Percentiles rank a stretch among this genome's conserved stretches.
phyloP scores from a whole-genome alignment of 2,888 invertebrate genomes.

The Orchesella flavescens region DNA sequence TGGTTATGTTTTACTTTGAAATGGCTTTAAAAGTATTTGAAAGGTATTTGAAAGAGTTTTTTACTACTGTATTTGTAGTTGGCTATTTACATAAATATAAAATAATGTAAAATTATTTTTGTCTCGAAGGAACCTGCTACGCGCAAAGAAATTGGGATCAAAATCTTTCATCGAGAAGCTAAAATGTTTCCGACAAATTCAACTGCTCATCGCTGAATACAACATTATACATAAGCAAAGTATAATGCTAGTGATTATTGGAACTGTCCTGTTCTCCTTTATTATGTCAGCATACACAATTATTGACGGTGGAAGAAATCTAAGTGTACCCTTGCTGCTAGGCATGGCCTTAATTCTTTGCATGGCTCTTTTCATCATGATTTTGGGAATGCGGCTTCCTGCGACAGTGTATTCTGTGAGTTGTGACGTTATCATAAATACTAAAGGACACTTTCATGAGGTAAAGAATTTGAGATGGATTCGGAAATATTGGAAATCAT shows the following conservation, averaged over 20 bases:
- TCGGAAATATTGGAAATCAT: constrained; percentile 13
- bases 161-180: background rate
- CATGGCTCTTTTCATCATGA: background rate
- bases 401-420: background rate
- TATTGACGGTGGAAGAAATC: background rate
- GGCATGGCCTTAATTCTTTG: background rate
- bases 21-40: background rate
- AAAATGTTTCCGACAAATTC: background rate
- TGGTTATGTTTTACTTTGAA: background rate
- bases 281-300: background rate
- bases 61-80: background rate
- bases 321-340: background rate
- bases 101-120: background rate
- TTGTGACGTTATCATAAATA: background rate
- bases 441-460: background rate
- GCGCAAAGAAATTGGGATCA: background rate
- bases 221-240: background rate
- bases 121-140: background rate
- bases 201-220: background rate
- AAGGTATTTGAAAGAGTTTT: background rate
- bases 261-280: background rate
- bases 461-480: too few relatives aligned
- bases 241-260: background rate
- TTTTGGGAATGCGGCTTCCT: background rate
- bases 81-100: background rate